phyloP scores from a whole-genome alignment of 37 sponge, comb jelly and placozoan species.

The Ephydatia muelleri region DNA sequence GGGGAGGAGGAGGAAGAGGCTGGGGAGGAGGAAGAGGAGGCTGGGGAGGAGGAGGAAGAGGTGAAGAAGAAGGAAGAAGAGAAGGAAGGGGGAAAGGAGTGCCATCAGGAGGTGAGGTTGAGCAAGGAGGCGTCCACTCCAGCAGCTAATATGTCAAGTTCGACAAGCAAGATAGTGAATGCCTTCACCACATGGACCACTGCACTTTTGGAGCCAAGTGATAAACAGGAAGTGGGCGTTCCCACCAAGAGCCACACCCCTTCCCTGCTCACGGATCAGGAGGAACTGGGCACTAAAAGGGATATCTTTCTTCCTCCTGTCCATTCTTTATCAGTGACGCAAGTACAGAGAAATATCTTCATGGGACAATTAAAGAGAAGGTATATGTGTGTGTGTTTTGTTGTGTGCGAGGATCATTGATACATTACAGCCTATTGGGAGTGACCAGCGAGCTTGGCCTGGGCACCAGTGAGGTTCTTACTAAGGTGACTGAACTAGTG shows the following conservation, averaged over 20 bases:
- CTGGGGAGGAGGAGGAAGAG: neutral
- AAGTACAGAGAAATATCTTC: slow-evolving; percentile 21
- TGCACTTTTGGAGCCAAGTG: neutral
- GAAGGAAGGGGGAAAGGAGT: neutral
- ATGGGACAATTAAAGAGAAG: slow-evolving; percentile 9
- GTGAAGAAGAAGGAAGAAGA: neutral
- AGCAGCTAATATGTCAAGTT: neutral
- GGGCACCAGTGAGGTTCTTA: neutral
- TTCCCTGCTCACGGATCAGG: neutral
- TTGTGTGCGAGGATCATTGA: neutral
- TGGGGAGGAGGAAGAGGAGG: neutral
- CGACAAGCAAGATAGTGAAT: neutral
- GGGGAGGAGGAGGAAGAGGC: neutral
- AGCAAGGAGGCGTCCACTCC: neutral
- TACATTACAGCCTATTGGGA: neutral
- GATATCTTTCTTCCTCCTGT: slow-evolving; percentile 26
- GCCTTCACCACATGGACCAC: neutral
- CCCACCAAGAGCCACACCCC: neutral
- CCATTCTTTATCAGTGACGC: slow-evolving; percentile 16
- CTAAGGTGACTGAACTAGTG: neutral
- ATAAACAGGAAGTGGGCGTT: neutral
- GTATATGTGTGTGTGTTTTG: neutral
- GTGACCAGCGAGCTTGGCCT: neutral
- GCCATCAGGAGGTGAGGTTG: neutral
- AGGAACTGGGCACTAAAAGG: neutral